Base-by-base conservation (phyloP, 1,140 invertebrate genomes). In the Cydia fagiglandana region DNA sequence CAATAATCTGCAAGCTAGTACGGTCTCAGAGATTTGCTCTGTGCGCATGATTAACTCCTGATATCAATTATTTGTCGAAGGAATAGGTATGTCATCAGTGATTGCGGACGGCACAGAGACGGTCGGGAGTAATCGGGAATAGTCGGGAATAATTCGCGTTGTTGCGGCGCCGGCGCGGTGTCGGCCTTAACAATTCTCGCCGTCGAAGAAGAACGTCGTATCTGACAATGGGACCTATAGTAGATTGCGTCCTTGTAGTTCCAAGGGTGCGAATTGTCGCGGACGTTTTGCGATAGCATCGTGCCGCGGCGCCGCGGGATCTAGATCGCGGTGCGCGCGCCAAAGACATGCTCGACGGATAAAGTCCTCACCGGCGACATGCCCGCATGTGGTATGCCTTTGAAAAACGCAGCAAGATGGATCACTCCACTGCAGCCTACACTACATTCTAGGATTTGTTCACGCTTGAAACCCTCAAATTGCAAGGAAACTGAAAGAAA, bases 161-260 rank as follows among this genome's bases (percentile, higher is more conserved):
- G 87, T 82, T 84, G 80, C 80, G 80, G 84, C 86, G 84, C 81
- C 85, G 73, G 64, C 80, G 78, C 77, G 73, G 76, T 64, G 75
- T 68, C 79, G 75, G 84, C 83, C 86, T 88, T 85, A 87, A 88
- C 90, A 90, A 91, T 90, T 91, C 89, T 91, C 88, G 86, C 82
- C 80, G 79, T 78, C 76, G 77, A 61, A 24, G 56, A 24, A 61
- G 0, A 61, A 61, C 56, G 56, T 61, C 56, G 56, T 61, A 61
- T 24, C 7, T 61, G 56, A 61, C 56, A 61, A 61, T 61, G 56
- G 56, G 56, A 1, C 10, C 56, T 61, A 61, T 61, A 61, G 56
- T 61, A 5, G 20, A n/a, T 61, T 24, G 6, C 56, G n/a, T 2
- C 56, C 20, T 61, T 61, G 17, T 61, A 24, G 56, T 24, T 61